phyloP scores from a whole-genome alignment of 2,888 invertebrate genomes.

The Hipparchia sbordonii region DNA sequence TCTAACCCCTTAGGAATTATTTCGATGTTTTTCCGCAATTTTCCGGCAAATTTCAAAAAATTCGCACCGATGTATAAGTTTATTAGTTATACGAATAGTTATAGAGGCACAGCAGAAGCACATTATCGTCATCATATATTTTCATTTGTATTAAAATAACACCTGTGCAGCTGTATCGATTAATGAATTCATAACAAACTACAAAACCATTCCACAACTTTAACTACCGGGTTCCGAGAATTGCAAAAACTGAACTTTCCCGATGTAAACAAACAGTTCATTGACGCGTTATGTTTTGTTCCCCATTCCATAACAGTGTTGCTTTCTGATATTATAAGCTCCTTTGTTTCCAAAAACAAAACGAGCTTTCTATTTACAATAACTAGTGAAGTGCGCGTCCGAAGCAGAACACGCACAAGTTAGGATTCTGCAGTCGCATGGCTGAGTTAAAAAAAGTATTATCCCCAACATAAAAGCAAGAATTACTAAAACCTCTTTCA shows the following conservation, averaged over 20 bases:
- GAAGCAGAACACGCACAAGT: too few relatives aligned
- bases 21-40: too few relatives aligned
- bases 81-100: too few relatives aligned
- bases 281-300: slow-evolving; percentile 27
- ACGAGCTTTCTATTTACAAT: slow-evolving; percentile 38
- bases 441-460: neutral
- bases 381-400: neutral
- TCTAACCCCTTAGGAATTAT: too few relatives aligned
- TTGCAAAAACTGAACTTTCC: slow-evolving; percentile 9
- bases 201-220: neutral
- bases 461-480: neutral
- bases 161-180: neutral
- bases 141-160: too few relatives aligned
- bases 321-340: slow-evolving; percentile 31
- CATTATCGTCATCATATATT: too few relatives aligned
- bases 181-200: neutral
- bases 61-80: too few relatives aligned
- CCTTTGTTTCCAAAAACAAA: slow-evolving; percentile 38
- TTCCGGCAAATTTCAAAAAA: too few relatives aligned
- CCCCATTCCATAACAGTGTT: slow-evolving; percentile 29
- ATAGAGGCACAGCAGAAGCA: too few relatives aligned
- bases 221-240: neutral
- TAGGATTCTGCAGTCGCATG: too few relatives aligned
- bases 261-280: slow-evolving; percentile 25
- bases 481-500: too few relatives aligned